Conservation (phyloP, 2,797 vertebrate species). For the Yasuhikotakia modesta region DNA sequence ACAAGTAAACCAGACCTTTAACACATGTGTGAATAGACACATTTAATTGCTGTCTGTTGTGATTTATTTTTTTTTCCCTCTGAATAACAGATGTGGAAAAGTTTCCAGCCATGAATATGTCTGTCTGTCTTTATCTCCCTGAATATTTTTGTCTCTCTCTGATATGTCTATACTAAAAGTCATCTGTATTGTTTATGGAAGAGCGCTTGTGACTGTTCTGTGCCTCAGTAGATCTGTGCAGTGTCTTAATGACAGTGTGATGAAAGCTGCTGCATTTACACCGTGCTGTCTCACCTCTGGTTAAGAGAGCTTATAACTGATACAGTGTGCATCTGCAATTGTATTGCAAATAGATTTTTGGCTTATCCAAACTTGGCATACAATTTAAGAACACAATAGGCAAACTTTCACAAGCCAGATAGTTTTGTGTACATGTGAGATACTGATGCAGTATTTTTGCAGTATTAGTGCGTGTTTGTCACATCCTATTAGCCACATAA, state of each 20-base stretch:
- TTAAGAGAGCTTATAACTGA: neutral
- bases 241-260: neutral
- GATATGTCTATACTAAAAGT: neutral
- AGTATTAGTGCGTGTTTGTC: neutral
- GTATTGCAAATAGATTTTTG: neutral
- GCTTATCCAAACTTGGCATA: neutral
- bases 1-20: too few species aligned
- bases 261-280: conserved; percentile 2
- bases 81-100: too few species aligned
- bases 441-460: neutral
- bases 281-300: neutral
- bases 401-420: neutral
- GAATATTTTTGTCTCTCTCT: neutral
- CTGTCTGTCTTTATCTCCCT: neutral
- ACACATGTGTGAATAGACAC: too few species aligned
- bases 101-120: too few species aligned
- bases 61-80: too few species aligned
- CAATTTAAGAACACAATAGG: neutral
- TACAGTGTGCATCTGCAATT: conserved; percentile 2
- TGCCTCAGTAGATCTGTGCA: neutral
- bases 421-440: neutral
- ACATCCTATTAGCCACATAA: neutral
- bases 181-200: neutral
- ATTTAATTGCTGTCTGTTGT: too few species aligned
- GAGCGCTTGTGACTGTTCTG: neutral